A percentile compares a stretch with the other conserved stretches of the same genome.
Evolutionary conservation across 2,113 vertebrate species (phyloP).

Genomic region (Ifrita kowaldi): DNA sequence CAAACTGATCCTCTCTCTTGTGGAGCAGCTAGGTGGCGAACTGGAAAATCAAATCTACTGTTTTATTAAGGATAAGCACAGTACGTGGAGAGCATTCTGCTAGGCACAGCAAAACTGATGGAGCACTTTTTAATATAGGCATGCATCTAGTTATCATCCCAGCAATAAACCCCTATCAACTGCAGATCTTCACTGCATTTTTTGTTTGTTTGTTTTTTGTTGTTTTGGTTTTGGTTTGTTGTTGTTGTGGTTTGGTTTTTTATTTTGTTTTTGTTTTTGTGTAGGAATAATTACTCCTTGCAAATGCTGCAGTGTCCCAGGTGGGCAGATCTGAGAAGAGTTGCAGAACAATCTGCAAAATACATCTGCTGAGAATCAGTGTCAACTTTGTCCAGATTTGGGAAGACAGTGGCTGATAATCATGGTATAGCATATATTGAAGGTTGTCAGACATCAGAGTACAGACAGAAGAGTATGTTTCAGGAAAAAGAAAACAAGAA

Average conservation of each 20-base stretch:
- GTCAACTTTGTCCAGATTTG: neutral
- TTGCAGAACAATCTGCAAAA: neutral
- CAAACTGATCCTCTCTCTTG: neutral
- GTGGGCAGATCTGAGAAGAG: neutral
- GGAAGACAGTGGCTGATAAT: neutral
- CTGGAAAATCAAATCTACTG: slow-evolving; percentile 44
- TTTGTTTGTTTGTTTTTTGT: neutral
- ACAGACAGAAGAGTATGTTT: neutral
- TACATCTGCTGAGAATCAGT: neutral
- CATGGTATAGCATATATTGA: accelerated
- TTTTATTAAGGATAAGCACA: slow-evolving; percentile 54
- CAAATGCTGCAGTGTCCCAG: neutral
- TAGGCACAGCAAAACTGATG: neutral
- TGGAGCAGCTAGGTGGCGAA: slow-evolving; percentile 3
- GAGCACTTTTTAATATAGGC: neutral
- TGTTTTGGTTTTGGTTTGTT: neutral
- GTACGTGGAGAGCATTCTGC: neutral
- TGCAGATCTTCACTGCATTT: neutral
- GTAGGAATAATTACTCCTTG: neutral
- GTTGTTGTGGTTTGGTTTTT: neutral
- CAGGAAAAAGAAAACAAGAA: neutral
- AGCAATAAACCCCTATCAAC: neutral
- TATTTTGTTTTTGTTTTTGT: neutral
- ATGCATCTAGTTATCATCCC: neutral
- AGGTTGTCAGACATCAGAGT: neutral